Conservation (phyloP, 2,888 invertebrate genomes). For the Phalera bucephala region DNA sequence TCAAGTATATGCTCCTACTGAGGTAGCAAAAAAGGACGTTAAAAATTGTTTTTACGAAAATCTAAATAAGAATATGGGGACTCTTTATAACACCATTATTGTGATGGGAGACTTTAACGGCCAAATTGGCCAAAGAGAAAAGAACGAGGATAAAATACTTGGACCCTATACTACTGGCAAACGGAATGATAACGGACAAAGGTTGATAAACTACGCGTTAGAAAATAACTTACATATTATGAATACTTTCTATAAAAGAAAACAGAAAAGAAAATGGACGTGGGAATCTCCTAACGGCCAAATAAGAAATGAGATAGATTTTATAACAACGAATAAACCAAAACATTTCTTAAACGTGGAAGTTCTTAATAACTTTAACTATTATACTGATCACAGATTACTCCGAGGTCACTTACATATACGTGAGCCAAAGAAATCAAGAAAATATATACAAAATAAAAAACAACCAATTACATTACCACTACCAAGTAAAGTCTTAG, state of each 20-base stretch:
- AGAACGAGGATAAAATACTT: conserved; percentile 13
- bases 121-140: conserved; percentile 10
- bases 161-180: conserved; percentile 12
- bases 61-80: neutral
- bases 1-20: neutral
- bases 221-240: conserved; percentile 18
- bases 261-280: conserved; percentile 19
- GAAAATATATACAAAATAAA: conserved; percentile 2
- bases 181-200: conserved; percentile 23
- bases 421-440: conserved; percentile 3
- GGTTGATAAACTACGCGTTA: conserved; percentile 15
- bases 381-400: conserved; percentile 10
- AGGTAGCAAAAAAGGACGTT: neutral
- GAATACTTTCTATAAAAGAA: conserved; percentile 18
- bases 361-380: conserved; percentile 6
- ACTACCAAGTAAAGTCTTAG: neutral
- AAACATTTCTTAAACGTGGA: conserved; percentile 7
- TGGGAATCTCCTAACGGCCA: conserved; percentile 20
- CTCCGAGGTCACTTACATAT: conserved; percentile 5
- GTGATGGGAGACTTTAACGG: conserved; percentile 1
- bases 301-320: conserved; percentile 23
- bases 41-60: neutral
- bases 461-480: conserved; percentile 2
- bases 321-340: conserved; percentile 10
- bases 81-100: neutral